Evolutionary conservation across 2,113 vertebrate genomes (phyloP).

Genomic region (Gavialis gangeticus): DNA sequence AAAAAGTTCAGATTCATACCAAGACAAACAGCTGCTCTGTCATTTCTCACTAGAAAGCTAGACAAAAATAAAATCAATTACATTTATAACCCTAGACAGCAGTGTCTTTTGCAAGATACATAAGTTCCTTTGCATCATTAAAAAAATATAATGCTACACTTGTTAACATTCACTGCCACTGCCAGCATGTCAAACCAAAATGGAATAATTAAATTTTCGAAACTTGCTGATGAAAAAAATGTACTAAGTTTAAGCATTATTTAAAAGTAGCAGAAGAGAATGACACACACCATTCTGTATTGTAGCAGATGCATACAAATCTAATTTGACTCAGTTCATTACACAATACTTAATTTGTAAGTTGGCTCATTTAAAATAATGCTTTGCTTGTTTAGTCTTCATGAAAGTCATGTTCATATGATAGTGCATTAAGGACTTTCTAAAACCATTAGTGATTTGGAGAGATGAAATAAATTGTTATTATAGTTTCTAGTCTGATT

Average conservation of each 20-base stretch:
- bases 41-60: neutral
- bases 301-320: neutral
- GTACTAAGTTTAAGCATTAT: conserved; percentile 12
- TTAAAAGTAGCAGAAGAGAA: neutral
- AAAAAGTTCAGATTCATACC: conserved; percentile 57
- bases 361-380: conserved; percentile 37
- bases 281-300: neutral
- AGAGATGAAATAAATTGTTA: neutral
- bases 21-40: conserved; percentile 53
- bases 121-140: conserved; percentile 42
- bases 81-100: conserved; percentile 62
- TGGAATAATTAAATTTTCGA: neutral
- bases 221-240: conserved; percentile 7
- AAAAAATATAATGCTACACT: conserved; percentile 47
- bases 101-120: conserved; percentile 33
- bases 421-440: neutral
- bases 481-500: neutral
- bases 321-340: neutral
- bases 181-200: neutral
- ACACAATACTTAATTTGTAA: conserved; percentile 30
- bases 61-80: conserved; percentile 40
- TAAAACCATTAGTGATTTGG: neutral
- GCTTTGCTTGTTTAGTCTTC: conserved; percentile 41
- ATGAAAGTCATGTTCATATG: neutral
- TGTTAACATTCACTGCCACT: conserved; percentile 37